These are phyloP conservation scores for Eretmocerus hayati DNA, from an alignment of 2,888 invertebrate genomes.

Conservation along the genomic window DNA sequence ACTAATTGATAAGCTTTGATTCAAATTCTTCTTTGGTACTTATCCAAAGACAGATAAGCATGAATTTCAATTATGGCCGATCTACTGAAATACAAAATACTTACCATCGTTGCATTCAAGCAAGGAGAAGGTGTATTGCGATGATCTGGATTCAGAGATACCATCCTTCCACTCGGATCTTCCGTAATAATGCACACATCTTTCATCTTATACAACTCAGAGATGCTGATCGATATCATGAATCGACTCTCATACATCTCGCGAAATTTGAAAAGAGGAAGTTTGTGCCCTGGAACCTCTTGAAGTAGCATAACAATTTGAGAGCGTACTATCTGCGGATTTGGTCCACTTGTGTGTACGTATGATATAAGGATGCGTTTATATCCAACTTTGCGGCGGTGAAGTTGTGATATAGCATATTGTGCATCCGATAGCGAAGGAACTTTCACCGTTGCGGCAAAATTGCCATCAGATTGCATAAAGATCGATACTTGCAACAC, in stretches of 20 bases:
- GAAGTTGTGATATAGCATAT: conserved; percentile 73
- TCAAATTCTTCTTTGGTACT: too few species aligned
- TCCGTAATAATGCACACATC: conserved; percentile 73
- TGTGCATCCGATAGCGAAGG: conserved; percentile 64
- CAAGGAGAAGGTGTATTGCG: conserved; percentile 54
- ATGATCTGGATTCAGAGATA: conserved; percentile 59
- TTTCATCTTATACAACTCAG: conserved; percentile 65
- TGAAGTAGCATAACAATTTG: conserved; percentile 67
- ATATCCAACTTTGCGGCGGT: conserved; percentile 73
- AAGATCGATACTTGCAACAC: conserved; percentile 57
- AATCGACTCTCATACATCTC: conserved; percentile 77
- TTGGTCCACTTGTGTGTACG: conserved; percentile 57
- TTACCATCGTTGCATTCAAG: conserved; percentile 37
- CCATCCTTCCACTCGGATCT: conserved; percentile 62
- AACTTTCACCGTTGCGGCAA: conserved; percentile 66
- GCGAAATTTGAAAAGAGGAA: conserved; percentile 75
- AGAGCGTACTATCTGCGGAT: conserved; percentile 59
- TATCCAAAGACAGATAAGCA: too few species aligned
- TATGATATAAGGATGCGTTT: conserved; percentile 73
- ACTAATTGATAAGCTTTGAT: too few species aligned
- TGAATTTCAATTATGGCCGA: too few species aligned
- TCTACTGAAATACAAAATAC: too few species aligned
- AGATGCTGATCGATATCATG: conserved; percentile 66
- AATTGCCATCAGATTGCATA: conserved; percentile 60
- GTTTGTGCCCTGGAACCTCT: conserved; percentile 66